Base-by-base conservation (phyloP, 2,888 invertebrate species). In the Cabera pusaria region DNA sequence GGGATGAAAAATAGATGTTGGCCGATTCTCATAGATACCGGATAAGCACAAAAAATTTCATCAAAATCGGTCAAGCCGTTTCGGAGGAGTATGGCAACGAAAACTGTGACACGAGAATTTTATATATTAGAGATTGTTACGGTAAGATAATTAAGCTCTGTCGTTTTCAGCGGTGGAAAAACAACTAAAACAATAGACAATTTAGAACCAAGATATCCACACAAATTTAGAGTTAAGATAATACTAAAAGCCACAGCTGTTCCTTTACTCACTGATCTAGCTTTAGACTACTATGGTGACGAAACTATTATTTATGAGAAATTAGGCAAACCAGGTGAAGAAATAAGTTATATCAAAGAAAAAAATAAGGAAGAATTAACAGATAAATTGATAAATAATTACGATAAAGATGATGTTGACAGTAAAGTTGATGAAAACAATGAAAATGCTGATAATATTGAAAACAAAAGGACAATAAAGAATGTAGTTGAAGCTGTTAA, bases 151-250 rank as follows among this genome's bases (percentile, higher is more conserved):
- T n/a, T n/a, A n/a, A 3, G 14, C 4, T 14, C 14, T 4, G 4
- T 3, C 14, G 4, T 14, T 72, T 71, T 6, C 68, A 90, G 90
- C 46, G 91, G 91, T 0, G 76, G 76, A 0, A 88, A 80, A 62
- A 79, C 74, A 0, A 61, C 51, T 2, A 81, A 74, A 50, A 66
- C 59, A 17, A 80, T 91, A 12, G 75, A 80, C 16, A 72, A 87
- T 45, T 59, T 91, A 5, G 73, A 85, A 0, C 88, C 90, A 0
- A 73, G 85, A 38, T 79, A 82, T 11, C 88, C 84, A 3, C 90
- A 91, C 56, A 76, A 70, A 23, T 91, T 91, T 49, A 67, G 90
- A 6, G 42, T 91, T 1, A 75, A 72, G 60, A 63, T 75, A 0
- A 72, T 68, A 6, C 47, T 82, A 14, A 77, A 67, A 64, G 73